Conservation (phyloP, 2,797 vertebrate genomes). For the Gallinago nigripennis region DNA sequence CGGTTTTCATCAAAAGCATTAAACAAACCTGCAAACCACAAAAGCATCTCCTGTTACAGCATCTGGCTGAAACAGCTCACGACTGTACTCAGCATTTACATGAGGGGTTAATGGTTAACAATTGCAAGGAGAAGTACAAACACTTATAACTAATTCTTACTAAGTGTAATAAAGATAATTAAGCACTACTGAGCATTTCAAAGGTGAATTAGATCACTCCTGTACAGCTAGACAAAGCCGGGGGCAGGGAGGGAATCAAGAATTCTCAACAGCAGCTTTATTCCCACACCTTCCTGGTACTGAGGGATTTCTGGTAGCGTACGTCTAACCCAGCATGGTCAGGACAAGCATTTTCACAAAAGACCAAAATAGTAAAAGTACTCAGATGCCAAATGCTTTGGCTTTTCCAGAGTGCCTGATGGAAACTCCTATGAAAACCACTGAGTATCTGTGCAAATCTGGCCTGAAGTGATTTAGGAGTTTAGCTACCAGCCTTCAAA, state of each 20-base stretch:
- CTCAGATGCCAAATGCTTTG: neutral
- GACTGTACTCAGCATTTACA: neutral
- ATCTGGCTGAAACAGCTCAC: neutral
- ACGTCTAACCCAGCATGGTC: neutral
- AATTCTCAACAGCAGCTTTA: neutral
- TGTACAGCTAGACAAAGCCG: neutral
- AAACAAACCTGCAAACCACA: slow-evolving; percentile 88
- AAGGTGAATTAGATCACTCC: neutral
- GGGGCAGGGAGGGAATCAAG: neutral
- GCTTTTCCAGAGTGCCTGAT: neutral
- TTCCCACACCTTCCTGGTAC: neutral
- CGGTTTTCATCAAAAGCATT: slow-evolving; percentile 99
- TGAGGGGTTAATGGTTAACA: neutral
- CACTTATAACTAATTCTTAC: neutral
- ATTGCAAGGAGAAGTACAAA: neutral
- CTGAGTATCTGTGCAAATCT: neutral
- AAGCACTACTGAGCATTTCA: neutral
- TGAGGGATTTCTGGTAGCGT: neutral
- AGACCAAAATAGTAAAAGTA: neutral
- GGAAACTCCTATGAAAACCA: neutral
- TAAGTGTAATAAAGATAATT: neutral
- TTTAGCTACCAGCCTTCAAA: neutral
- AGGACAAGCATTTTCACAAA: neutral
- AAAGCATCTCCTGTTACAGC: slow-evolving; percentile 47
- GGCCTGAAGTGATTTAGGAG: neutral